phyloP scores from a whole-genome alignment of 1,140 invertebrate genomes.

The Hestina assimilis region DNA sequence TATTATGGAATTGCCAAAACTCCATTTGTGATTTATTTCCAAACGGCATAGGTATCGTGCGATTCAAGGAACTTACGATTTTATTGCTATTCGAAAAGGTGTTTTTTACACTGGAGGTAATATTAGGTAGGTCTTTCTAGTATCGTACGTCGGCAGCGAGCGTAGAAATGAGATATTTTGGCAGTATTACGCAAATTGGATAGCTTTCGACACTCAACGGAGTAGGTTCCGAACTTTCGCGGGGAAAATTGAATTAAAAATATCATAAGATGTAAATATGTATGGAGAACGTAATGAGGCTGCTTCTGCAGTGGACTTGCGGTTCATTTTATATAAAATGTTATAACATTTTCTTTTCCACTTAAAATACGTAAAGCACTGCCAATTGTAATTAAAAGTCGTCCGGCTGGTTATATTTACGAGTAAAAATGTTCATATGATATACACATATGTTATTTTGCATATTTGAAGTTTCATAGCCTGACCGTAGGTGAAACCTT shows the following conservation, averaged over 20 bases:
- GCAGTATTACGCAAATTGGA: conserved; percentile 78
- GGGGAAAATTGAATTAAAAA: conserved; percentile 78
- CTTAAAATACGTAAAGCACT: conserved; percentile 9
- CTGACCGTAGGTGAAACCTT: too few species aligned
- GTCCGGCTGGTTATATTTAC: too few species aligned
- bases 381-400: conserved; percentile 1
- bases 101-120: conserved; percentile 16
- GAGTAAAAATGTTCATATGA: too few species aligned
- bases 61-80: conserved; percentile 23
- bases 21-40: conserved; percentile 54
- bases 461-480: too few species aligned
- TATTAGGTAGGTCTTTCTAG: conserved; percentile 38
- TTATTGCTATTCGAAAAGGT: conserved; percentile 23
- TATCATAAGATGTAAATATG: conserved; percentile 77
- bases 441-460: too few species aligned
- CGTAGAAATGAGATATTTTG: conserved; percentile 79
- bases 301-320: conserved; percentile 45
- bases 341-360: conserved; percentile 15
- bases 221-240: conserved; percentile 76
- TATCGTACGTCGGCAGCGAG: conserved; percentile 47
- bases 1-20: conserved; percentile 78
- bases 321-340: conserved; percentile 21
- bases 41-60: conserved; percentile 37
- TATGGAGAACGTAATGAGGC: conserved; percentile 70
- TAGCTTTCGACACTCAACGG: conserved; percentile 78